These are phyloP conservation scores for Erannis defoliaria DNA, from an alignment of 2,888 invertebrate genomes.

Conservation along the genomic window DNA sequence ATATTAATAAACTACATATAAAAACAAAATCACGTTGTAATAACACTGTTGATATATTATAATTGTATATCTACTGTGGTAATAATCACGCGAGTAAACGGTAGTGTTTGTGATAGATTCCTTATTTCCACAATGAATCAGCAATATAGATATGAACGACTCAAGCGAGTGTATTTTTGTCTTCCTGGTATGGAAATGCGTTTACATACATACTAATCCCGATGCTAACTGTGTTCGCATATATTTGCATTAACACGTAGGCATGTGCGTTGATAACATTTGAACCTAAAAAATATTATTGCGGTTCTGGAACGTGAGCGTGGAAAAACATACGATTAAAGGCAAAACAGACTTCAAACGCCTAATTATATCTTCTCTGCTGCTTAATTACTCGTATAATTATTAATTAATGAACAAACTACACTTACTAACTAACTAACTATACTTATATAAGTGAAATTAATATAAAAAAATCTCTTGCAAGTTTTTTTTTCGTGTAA, in stretches of 20 bases:
- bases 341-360: too few relatives aligned
- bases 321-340: too few relatives aligned
- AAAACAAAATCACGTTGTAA: neutral
- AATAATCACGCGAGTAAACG: neutral
- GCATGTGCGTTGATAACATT: conserved; percentile 22
- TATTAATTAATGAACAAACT: too few relatives aligned
- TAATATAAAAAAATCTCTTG: too few relatives aligned
- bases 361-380: too few relatives aligned
- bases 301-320: neutral
- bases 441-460: too few relatives aligned
- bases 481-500: too few relatives aligned
- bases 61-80: neutral
- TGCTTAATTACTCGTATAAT: too few relatives aligned
- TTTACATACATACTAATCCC: conserved; percentile 24
- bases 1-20: neutral
- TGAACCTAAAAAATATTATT: neutral
- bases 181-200: conserved; percentile 19
- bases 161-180: conserved; percentile 3
- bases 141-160: neutral
- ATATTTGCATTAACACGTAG: conserved; percentile 30
- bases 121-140: conserved; percentile 15
- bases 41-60: too few relatives aligned
- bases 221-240: conserved; percentile 38
- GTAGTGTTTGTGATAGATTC: neutral
- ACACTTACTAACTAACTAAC: too few relatives aligned